phyloP scores from a whole-genome alignment of 2,888 invertebrate species.

The Hydraecia micacea region DNA sequence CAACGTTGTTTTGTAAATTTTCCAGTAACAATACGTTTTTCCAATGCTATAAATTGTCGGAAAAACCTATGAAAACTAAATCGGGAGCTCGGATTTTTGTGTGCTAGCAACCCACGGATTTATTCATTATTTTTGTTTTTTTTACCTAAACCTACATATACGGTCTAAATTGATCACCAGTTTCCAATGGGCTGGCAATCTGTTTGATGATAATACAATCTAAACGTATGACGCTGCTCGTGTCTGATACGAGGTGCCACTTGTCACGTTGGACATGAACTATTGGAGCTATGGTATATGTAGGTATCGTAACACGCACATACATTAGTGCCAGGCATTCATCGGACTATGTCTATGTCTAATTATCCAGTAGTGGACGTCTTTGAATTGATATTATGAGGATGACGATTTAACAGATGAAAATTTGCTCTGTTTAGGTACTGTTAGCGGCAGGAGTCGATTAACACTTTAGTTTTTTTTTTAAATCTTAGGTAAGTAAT shows the following conservation, averaged over 20 bases:
- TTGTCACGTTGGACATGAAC: conserved; percentile 56
- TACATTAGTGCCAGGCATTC: conserved; percentile 33
- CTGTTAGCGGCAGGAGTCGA: neutral
- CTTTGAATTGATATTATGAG: conserved; percentile 6
- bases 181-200: conserved; percentile 45
- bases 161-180: conserved; percentile 22
- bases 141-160: conserved; percentile 6
- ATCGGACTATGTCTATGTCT: conserved; percentile 10
- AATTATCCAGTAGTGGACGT: neutral
- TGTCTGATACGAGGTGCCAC: conserved; percentile 37
- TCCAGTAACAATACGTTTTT: conserved; percentile 3
- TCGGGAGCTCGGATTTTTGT: conserved; percentile 10
- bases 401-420: neutral
- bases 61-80: conserved; percentile 35
- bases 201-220: conserved; percentile 44
- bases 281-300: conserved; percentile 25
- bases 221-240: conserved; percentile 34
- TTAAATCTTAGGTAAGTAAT: neutral
- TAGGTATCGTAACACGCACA: conserved; percentile 12
- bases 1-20: neutral
- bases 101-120: conserved; percentile 26
- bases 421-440: neutral
- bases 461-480: neutral
- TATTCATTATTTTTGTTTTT: conserved; percentile 23
- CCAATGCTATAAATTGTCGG: conserved; percentile 36